A percentile compares a stretch with the other conserved stretches of the same genome.
Evolutionary conservation across 2,113 vertebrate genomes (phyloP).

Genomic region (Lethenteron reissneri): DNA sequence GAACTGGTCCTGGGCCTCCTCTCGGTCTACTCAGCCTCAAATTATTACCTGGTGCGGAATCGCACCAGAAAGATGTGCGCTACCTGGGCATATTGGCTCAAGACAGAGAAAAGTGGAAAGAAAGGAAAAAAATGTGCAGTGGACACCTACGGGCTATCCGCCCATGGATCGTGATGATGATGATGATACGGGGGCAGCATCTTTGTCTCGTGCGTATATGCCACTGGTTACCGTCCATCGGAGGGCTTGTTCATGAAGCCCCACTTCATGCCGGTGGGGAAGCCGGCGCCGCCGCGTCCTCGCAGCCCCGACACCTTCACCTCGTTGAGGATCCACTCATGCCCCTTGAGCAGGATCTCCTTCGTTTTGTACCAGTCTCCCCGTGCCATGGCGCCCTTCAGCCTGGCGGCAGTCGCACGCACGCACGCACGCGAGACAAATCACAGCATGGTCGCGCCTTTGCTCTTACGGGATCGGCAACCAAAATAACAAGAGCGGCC

Average conservation of each 20-base stretch:
- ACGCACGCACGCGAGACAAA: not conserved
- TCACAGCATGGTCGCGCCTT: not conserved
- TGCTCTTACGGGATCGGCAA: not conserved
- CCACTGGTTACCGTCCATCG: conserved; percentile 39
- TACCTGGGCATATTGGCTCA: too few relatives aligned
- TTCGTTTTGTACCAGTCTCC: conserved; percentile 97
- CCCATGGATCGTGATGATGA: too few relatives aligned
- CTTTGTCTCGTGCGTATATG: too few relatives aligned
- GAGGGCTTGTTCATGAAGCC: conserved; percentile 96
- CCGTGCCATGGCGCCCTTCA: conserved; percentile 54
- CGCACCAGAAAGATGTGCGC: too few relatives aligned
- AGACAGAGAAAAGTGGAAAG: too few relatives aligned
- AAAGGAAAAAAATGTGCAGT: too few relatives aligned
- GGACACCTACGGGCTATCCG: too few relatives aligned
- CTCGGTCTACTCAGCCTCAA: too few relatives aligned
- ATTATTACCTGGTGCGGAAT: too few relatives aligned
- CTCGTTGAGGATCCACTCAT: conserved; percentile 83
- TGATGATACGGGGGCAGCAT: too few relatives aligned
- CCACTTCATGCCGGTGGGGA: conserved; percentile 94
- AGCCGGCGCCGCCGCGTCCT: conserved; percentile 74
- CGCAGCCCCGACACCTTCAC: conserved; percentile 66
- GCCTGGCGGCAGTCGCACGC: conserved; percentile 17
- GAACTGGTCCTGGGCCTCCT: too few relatives aligned
- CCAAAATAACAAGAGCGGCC: not conserved
- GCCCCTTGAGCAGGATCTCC: conserved; percentile 79